phyloP scores from a whole-genome alignment of 35 echinoderm and acorn worm genomes.

The Apostichopus californicus region DNA sequence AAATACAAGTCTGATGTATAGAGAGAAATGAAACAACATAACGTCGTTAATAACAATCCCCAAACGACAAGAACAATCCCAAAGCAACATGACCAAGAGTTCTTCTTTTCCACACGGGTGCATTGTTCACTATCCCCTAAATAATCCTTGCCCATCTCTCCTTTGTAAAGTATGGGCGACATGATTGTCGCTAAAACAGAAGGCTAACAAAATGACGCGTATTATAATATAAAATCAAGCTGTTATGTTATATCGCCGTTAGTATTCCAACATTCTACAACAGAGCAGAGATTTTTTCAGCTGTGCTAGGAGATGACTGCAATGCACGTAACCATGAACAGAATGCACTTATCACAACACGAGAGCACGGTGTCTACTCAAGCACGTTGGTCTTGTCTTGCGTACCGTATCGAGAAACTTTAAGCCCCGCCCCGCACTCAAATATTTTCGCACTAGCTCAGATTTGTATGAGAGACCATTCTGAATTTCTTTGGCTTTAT shows the following conservation, averaged over 20 bases:
- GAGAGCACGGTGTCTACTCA: no score
- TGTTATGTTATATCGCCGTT: background rate
- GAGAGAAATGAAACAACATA: constrained; percentile 7
- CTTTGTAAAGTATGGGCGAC: background rate
- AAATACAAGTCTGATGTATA: constrained; percentile 5
- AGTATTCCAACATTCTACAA: background rate
- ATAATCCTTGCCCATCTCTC: background rate
- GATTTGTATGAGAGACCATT: no score
- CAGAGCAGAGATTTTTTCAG: background rate
- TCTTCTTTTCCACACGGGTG: background rate
- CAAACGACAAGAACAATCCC: constrained; percentile 2
- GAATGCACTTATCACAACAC: no score
- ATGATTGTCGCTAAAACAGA: background rate
- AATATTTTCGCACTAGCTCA: no score
- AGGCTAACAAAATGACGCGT: background rate
- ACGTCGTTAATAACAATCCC: constrained; percentile 8
- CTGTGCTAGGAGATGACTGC: no score
- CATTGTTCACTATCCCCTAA: background rate
- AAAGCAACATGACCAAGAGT: background rate
- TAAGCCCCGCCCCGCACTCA: background rate
- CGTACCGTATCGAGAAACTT: background rate
- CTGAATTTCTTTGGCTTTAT: no score
- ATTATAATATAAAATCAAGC: background rate
- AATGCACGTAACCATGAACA: no score
- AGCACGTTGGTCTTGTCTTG: background rate